Evolutionary conservation across 1,140 invertebrate species (phyloP), one percentile per base, ranked within the genome.

Genomic region (Propsilocerus akamusi): DNA sequence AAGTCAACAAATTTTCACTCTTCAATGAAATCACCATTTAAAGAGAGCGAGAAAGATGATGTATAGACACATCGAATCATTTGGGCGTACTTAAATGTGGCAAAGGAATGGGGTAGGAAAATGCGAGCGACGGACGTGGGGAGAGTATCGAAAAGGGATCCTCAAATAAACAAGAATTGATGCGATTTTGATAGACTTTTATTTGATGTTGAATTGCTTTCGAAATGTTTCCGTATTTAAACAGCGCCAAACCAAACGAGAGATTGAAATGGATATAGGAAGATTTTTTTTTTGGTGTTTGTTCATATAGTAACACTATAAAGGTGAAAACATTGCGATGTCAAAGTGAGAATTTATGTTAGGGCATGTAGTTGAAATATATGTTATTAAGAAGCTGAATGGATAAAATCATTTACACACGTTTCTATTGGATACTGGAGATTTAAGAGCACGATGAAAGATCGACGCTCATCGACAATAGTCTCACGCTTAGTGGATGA

Each of bases 341-440:
- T 8, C n/a, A 30, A 30, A n/a, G n/a, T 30, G 34, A 41, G 22
- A 41, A 41, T 41, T 41, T 20, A 20, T 8, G 28, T 12, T 30
- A 30, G 28, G 14, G 28, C n/a, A n/a, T n/a, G n/a, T n/a, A n/a
- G n/a, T n/a, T n/a, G n/a, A n/a, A n/a, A n/a, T n/a, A n/a, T n/a
- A n/a, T n/a, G n/a, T n/a, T n/a, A n/a, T n/a, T n/a, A n/a, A n/a
- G 28, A 30, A 30, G 14, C 10, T 12, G 28, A 10, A 41, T 8
- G 22, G 22, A 14, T 20, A 20, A 41, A 41, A 20, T 41, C 34
- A 41, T 41, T 41, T 41, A 41, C 34, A 41, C 34, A 41, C 34
- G 34, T 41, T 41, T 41, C 34, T 41, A 41, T 41, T 41, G 34
- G 34, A 20, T n/a, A n/a, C n/a, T n/a, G n/a, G n/a, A n/a, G n/a